Evolutionary conservation across 2,797 vertebrate species (phyloP).

Genomic region (Gymnoscopelus microlampas): DNA sequence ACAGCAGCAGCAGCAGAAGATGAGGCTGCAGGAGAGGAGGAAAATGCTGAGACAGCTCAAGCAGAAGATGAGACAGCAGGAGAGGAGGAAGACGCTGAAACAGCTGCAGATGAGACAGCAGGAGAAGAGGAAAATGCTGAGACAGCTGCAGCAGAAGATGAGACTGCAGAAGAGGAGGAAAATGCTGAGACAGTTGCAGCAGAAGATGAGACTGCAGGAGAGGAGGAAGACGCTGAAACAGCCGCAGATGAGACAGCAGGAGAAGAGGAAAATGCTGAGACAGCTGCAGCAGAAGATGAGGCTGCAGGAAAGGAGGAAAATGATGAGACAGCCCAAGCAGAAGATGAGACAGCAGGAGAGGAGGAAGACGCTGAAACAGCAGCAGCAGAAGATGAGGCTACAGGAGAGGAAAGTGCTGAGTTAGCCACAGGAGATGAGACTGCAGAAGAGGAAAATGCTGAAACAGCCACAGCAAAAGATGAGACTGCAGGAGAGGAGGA

Average conservation of each 20-base stretch:
- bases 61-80: background rate
- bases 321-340: background rate
- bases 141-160: background rate
- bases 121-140: background rate
- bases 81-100: too few relatives aligned
- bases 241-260: background rate
- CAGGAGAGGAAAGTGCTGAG: background rate
- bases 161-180: conserved; percentile 9
- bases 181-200: conserved; percentile 2
- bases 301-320: conserved; percentile 25
- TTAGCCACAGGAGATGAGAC: conserved; percentile 20
- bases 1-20: too few relatives aligned
- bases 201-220: background rate
- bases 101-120: background rate
- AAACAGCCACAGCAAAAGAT: conserved; percentile 14
- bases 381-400: conserved; percentile 23
- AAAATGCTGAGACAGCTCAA: background rate
- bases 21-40: fast-evolving
- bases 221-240: background rate
- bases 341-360: background rate
- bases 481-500: conserved; percentile 22
- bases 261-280: conserved; percentile 6
- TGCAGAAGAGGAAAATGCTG: conserved; percentile 26
- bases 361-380: background rate
- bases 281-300: conserved; percentile 11